Percentiles rank a stretch among this genome's conserved stretches.
Evolutionary conservation across 2,797 vertebrate species (phyloP).

Genomic region (Spea hammondii): DNA sequence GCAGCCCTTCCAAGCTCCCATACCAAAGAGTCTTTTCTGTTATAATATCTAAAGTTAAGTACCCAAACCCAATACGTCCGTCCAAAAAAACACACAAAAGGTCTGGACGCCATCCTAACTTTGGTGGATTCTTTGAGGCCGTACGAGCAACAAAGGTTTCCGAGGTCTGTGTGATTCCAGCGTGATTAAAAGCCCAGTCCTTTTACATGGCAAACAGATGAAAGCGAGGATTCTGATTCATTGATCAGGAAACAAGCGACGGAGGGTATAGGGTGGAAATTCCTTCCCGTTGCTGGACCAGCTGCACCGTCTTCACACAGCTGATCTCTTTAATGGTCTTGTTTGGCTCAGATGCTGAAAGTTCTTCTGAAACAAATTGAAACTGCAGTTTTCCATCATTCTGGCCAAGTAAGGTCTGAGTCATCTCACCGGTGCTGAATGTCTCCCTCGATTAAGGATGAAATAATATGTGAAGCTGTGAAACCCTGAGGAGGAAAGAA

Average conservation of each 20-base stretch:
- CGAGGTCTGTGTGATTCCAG: slow-evolving; percentile 12
- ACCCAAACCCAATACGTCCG: slow-evolving; percentile 21
- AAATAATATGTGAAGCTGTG: slow-evolving; percentile 44
- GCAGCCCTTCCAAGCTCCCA: slow-evolving; percentile 13
- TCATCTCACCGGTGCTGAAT: slow-evolving; percentile 30
- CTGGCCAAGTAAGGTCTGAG: slow-evolving; percentile 47
- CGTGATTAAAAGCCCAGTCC: slow-evolving; percentile 9
- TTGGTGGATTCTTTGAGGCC: not conserved
- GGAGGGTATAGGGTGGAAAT: slow-evolving; percentile 38
- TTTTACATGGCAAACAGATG: slow-evolving; percentile 21
- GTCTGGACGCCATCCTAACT: not conserved
- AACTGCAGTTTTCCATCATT: slow-evolving; percentile 36
- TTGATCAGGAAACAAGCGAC: slow-evolving; percentile 18
- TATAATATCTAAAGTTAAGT: not conserved
- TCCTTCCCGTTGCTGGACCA: slow-evolving; percentile 18
- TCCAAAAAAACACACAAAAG: slow-evolving; percentile 31
- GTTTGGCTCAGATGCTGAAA: slow-evolving; percentile 25
- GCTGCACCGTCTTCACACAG: slow-evolving; percentile 11
- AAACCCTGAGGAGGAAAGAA: slow-evolving; percentile 21
- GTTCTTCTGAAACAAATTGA: slow-evolving; percentile 12
- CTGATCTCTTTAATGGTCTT: slow-evolving; percentile 30
- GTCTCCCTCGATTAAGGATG: slow-evolving; percentile 36
- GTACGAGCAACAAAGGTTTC: not conserved
- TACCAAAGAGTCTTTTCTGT: slow-evolving; percentile 30
- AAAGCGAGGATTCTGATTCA: slow-evolving; percentile 37